Evolutionary conservation across 2,797 vertebrate species (phyloP).

Genomic region (Propithecus deckenii): DNA sequence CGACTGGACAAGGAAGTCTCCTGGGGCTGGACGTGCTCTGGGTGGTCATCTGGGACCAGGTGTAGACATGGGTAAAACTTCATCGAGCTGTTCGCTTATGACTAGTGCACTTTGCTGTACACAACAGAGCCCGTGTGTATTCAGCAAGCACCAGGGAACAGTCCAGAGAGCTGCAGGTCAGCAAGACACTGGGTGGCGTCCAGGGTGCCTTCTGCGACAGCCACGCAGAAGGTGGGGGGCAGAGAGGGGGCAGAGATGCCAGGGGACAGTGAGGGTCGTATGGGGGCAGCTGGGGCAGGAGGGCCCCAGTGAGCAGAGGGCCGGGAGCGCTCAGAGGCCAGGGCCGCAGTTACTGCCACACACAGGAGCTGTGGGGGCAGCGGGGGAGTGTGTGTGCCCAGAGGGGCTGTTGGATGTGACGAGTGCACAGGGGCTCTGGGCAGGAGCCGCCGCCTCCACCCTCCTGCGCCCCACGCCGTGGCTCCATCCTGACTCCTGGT

Average conservation of each 20-base stretch:
- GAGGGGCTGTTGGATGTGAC: not conserved
- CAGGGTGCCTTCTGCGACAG: no score
- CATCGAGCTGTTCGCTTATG: not conserved
- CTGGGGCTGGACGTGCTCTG: not conserved
- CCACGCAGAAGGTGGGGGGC: not conserved
- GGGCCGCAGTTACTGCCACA: not conserved
- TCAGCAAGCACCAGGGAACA: no score
- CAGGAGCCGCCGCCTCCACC: not conserved
- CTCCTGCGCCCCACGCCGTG: accelerated
- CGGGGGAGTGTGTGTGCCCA: not conserved
- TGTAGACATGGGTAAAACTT: not conserved
- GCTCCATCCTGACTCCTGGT: not conserved
- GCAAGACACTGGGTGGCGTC: not conserved
- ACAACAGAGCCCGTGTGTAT: not conserved
- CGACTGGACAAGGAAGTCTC: not conserved
- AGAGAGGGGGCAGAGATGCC: not conserved
- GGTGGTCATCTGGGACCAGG: not conserved
- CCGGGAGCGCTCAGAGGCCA: not conserved
- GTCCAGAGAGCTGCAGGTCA: not conserved
- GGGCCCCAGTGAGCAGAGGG: not conserved
- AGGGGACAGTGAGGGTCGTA: not conserved
- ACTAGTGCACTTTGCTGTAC: no score
- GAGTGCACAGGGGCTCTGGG: not conserved
- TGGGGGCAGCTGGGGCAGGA: not conserved
- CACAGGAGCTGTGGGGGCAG: not conserved